Percentiles rank a stretch among this genome's conserved stretches.
Evolutionary conservation across 2,888 invertebrate species (phyloP).

Genomic region (Polydesmus complanatus): DNA sequence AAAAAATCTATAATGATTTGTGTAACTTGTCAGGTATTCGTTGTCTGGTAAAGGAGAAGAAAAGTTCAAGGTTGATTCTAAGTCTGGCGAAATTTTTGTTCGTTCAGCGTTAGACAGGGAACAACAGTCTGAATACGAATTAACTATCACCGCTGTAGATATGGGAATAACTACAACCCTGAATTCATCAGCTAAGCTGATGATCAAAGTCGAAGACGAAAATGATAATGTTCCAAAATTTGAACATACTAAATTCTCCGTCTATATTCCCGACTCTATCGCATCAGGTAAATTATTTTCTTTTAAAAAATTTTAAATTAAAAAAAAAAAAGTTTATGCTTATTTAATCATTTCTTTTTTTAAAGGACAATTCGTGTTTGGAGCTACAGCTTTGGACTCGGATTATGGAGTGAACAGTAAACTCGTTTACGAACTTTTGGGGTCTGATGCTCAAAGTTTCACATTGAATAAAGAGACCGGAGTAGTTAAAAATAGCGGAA

Average conservation of each 20-base stretch:
- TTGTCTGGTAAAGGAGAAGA: constrained; percentile 53
- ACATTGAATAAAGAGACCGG: constrained; percentile 65
- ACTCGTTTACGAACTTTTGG: constrained; percentile 61
- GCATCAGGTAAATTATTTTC: constrained; percentile 42
- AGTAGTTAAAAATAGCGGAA: constrained; percentile 59
- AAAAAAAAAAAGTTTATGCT: neutral
- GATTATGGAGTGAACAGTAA: constrained; percentile 70
- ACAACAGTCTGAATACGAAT: constrained; percentile 56
- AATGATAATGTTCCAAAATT: constrained; percentile 35
- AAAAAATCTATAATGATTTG: too few species aligned
- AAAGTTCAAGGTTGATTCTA: constrained; percentile 61
- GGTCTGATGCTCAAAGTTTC: constrained; percentile 63
- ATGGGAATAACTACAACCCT: constrained; percentile 71
- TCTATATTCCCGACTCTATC: constrained; percentile 69
- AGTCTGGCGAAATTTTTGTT: constrained; percentile 64
- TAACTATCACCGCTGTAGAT: constrained; percentile 77
- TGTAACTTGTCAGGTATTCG: constrained; percentile 45
- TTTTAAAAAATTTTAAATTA: neutral
- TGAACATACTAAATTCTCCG: constrained; percentile 55
- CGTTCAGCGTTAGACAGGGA: constrained; percentile 62
- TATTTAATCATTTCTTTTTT: constrained; percentile 25
- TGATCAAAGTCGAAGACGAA: constrained; percentile 34
- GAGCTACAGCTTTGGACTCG: constrained; percentile 68
- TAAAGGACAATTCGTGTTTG: constrained; percentile 65
- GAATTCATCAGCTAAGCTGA: constrained; percentile 68